Conservation (phyloP, 1,140 invertebrate genomes). For the Sycobia sp. region DNA sequence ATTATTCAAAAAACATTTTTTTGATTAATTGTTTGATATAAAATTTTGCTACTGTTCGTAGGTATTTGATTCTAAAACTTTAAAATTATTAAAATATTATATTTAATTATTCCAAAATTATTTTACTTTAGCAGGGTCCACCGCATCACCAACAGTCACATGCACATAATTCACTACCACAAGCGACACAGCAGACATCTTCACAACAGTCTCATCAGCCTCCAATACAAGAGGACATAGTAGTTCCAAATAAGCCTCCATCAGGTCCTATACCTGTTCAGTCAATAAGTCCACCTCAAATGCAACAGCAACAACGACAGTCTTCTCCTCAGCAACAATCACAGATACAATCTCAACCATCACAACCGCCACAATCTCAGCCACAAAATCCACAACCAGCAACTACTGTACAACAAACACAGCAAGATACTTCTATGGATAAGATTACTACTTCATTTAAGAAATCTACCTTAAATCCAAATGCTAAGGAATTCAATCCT, state of each 20-base stretch:
- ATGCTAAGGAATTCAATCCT: constrained; percentile 90
- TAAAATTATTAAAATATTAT: too few species aligned
- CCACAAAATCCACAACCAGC: constrained; percentile 43
- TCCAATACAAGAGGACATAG: constrained; percentile 47
- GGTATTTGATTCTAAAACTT: too few species aligned
- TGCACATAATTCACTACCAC: constrained; percentile 44
- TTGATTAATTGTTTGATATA: too few species aligned
- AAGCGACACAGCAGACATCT: constrained; percentile 35
- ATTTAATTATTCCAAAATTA: too few species aligned
- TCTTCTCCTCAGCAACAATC: constrained; percentile 39
- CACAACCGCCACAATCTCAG: constrained; percentile 49
- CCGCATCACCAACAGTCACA: constrained; percentile 49
- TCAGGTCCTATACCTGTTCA: constrained; percentile 47
- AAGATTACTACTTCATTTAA: constrained; percentile 70
- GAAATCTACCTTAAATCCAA: constrained; percentile 83
- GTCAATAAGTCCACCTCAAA: constrained; percentile 46
- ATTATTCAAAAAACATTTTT: too few species aligned
- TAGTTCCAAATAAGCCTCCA: constrained; percentile 54
- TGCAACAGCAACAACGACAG: constrained; percentile 38
- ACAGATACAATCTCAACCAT: constrained; percentile 35
- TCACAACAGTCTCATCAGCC: constrained; percentile 43
- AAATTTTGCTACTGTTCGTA: too few species aligned
- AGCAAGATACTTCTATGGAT: constrained; percentile 58
- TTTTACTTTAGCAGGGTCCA: constrained; percentile 31
- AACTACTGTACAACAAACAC: constrained; percentile 46